Conservation (phyloP, 1,140 invertebrate genomes). For the Drosophila teissieri region DNA sequence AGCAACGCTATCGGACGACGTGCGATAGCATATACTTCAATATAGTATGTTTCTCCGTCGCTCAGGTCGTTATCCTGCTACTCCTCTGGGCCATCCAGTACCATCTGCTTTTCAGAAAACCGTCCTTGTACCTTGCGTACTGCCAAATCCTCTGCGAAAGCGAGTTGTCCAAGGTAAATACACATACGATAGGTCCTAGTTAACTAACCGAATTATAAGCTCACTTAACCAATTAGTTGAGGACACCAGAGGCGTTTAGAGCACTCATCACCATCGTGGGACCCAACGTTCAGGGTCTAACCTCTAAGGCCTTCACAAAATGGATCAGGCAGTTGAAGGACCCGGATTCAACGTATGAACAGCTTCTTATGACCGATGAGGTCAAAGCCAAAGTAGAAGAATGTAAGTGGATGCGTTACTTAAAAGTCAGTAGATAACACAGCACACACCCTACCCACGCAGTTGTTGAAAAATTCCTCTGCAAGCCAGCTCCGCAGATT, state of each 20-base stretch:
- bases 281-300: background rate
- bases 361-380: background rate
- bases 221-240: conserved; percentile 2
- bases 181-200: background rate
- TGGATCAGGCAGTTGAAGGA: background rate
- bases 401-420: background rate
- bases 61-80: conserved; percentile 95
- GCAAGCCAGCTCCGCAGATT: background rate
- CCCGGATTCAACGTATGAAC: background rate
- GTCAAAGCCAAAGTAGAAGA: conserved; percentile 4
- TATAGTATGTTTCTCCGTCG: conserved; percentile 98
- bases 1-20: conserved; percentile 97
- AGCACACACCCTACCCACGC: background rate
- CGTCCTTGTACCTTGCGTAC: background rate
- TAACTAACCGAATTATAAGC: background rate
- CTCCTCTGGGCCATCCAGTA: conserved; percentile 86
- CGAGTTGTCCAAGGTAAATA: conserved; percentile 3
- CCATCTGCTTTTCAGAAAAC: background rate
- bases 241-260: conserved; percentile 1
- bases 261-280: conserved; percentile 1
- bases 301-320: background rate
- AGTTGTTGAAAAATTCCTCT: conserved; percentile 4
- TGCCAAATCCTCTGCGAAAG: background rate
- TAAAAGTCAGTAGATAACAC: background rate
- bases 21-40: conserved; percentile 98